A percentile compares a stretch with the other conserved stretches of the same genome.
These are phyloP conservation scores for Suncus etruscus DNA, from an alignment of 2,113 vertebrate species.

Conservation along the genomic window DNA sequence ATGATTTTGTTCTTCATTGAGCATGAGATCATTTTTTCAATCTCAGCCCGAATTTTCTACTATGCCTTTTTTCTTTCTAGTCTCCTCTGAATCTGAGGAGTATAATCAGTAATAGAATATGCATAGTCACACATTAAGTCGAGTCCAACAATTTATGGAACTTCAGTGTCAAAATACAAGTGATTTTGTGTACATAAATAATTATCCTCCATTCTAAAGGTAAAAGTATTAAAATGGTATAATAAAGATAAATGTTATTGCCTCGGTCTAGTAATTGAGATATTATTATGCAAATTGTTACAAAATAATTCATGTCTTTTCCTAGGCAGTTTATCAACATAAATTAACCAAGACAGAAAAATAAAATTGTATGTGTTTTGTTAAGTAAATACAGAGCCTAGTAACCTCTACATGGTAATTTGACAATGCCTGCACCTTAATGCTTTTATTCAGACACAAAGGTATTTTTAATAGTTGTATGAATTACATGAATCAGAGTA, in stretches of 20 bases:
- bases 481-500: background rate
- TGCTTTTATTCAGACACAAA: background rate
- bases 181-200: background rate
- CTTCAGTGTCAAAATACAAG: background rate
- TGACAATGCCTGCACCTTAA: background rate
- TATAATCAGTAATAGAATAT: rapidly evolving
- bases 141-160: background rate
- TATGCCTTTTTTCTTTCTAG: background rate
- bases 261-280: background rate
- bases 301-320: background rate
- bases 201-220: background rate
- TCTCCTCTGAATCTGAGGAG: too few species aligned
- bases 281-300: background rate
- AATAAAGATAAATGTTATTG: background rate
- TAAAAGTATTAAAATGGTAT: background rate
- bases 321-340: too few species aligned
- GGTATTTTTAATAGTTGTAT: background rate
- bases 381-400: background rate
- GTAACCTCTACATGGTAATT: background rate
- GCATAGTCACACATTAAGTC: rapidly evolving
- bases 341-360: background rate
- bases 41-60: too few species aligned
- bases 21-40: too few species aligned
- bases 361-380: background rate
- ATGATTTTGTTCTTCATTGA: background rate